Evolutionary conservation across 2,888 invertebrate species (phyloP).

Genomic region (Diachrysia chrysitis): DNA sequence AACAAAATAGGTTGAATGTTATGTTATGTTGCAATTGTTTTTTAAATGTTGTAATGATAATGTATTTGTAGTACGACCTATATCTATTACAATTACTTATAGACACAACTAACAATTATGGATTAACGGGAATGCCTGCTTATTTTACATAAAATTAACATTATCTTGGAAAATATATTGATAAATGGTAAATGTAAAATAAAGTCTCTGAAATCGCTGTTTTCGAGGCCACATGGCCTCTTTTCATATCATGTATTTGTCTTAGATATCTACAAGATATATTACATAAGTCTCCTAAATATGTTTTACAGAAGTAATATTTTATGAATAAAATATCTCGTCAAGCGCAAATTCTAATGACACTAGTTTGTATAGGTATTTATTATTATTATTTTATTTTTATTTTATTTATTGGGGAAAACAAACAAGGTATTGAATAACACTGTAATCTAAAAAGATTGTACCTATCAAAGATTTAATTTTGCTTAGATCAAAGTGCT

Average conservation of each 20-base stretch:
- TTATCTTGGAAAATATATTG: no score
- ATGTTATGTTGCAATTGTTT: neutral
- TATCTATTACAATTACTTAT: no score
- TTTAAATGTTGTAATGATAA: no score
- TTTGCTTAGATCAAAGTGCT: neutral
- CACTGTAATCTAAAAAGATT: neutral
- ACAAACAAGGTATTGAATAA: neutral
- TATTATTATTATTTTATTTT: no score
- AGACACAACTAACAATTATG: no score
- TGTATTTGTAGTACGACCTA: no score
- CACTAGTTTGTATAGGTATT: slow-evolving; percentile 1
- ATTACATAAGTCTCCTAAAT: neutral
- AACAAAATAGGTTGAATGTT: no score
- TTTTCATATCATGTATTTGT: neutral
- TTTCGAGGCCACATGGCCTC: neutral
- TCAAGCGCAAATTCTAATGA: neutral
- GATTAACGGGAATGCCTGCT: no score
- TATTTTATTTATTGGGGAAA: no score
- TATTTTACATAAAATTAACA: no score
- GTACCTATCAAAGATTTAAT: neutral
- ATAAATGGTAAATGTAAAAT: no score
- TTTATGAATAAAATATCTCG: slow-evolving; percentile 3
- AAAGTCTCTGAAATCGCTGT: neutral
- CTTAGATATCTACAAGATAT: neutral
- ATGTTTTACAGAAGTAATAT: slow-evolving; percentile 2